Evolutionary conservation across 2,888 invertebrate species (phyloP).

Genomic region (Oxyscelio sp.): DNA sequence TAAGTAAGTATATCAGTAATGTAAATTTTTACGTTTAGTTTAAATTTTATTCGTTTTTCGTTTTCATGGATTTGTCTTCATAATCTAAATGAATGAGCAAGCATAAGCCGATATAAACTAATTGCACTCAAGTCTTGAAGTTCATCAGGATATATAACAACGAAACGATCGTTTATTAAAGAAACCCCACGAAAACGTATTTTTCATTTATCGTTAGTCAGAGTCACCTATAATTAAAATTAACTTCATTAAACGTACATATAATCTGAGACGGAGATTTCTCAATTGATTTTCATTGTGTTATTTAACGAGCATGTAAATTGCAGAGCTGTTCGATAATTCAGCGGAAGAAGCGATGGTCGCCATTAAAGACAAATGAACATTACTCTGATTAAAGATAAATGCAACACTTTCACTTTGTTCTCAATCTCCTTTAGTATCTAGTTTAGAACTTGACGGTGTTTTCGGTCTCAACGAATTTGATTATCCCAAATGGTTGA

Average conservation of each 20-base stretch:
- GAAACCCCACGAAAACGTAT: too few relatives aligned
- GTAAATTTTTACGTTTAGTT: too few relatives aligned
- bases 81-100: too few relatives aligned
- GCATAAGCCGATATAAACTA: too few relatives aligned
- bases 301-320: conserved; percentile 48
- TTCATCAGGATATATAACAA: too few relatives aligned
- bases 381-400: conserved; percentile 54
- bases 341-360: conserved; percentile 23
- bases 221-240: not conserved
- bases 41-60: too few relatives aligned
- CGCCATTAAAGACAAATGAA: conserved; percentile 48
- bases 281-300: conserved; percentile 37
- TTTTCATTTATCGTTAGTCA: not conserved
- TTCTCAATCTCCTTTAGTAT: conserved; percentile 27
- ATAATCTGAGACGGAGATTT: conserved; percentile 19
- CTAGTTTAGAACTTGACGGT: not conserved
- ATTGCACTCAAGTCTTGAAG: too few relatives aligned
- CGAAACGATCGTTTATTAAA: too few relatives aligned
- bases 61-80: too few relatives aligned
- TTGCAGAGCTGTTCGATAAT: conserved; percentile 40
- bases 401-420: conserved; percentile 58
- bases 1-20: too few relatives aligned
- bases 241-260: conserved; percentile 10
- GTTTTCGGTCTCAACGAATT: conserved; percentile 36
- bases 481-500: conserved; percentile 39